Evolutionary conservation across 2,113 vertebrate species (phyloP), one percentile per base, ranked within the genome.

Genomic region (Sminthopsis crassicaudata): DNA sequence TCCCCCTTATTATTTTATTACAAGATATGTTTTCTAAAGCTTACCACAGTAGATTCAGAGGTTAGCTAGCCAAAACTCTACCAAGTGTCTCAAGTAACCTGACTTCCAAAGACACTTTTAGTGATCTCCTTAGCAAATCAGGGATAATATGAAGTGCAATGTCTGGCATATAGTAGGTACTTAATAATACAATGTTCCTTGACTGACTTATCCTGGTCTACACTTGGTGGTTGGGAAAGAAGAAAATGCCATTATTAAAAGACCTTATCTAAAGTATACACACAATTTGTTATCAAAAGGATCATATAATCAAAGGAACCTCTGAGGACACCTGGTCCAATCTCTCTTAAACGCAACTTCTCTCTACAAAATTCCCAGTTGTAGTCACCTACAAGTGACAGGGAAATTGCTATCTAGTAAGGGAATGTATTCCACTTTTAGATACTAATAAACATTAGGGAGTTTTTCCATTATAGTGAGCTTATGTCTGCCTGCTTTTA

Each of bases 201-300:
- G 53, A 8, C n/a, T 22, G 89, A 60, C 90, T 22, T 60, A 90
- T 46, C 30, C 30, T 42, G 1, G 8, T 24, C 76, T 89, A 46
- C n/a, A 46, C n/a, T 46, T 22, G 30, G 52, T 26, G 30, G n/a
- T 76, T 0, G 0, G 89, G 60, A 90, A 67, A 3, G 1, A 36
- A 54, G 50, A 91, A 94, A 94, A 91, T 76, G 91, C 16, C 51
- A 3, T 93, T 91, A 76, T 36, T 92, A 52, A 46, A 42, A 84
- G 67, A 84, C n/a, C 0, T 42, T 30, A 8, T 53, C 51, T 57
- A 88, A 92, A 91, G 76, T 55, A 95, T 89, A 91, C 91, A 50
- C 91, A 46, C 19, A 67, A 57, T 51, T 84, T 91, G 27, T 91
- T 90, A 97, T 52, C 54, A 19, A 88, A 53, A 94, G 36, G 16